Base-by-base conservation (phyloP, 2,113 vertebrate species). In the Salvelinus namaycush region DNA sequence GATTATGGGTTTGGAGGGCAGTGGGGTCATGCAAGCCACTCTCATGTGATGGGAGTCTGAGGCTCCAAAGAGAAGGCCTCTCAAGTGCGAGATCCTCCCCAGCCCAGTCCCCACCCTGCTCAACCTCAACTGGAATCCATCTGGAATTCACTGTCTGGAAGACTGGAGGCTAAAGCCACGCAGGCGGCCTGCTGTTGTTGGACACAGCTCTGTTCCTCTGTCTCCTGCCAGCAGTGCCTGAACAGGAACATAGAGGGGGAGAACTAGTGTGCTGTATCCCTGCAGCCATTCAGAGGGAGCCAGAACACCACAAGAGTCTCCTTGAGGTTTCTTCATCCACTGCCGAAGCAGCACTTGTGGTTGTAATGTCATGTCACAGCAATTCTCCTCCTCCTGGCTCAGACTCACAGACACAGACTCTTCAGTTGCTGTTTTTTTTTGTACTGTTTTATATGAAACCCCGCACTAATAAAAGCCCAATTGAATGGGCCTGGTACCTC, bases 341-440 rank as follows among this genome's bases (percentile, higher is more conserved):
- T 34, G 83, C 76, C 68, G 65, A 27, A 8, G 73, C 80, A 69
- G 69, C 66, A 76, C 76, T 76, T 83, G 81, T 83, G 83, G 79
- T 75, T 84, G 75, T 90, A 87, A 91, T 88, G 86, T 92, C 84
- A 90, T 86, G 75, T 31, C 31, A 3, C 49, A 89, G 76, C 64
- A 85, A 84, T 85, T 81, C 74, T 72, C 78, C 72, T 68, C 70
- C 68, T 54, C 14, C 31, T 18, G 60, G 66, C 66, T 75, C 29
- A 31, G 66, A 9, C 66, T 8, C 13, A 62, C n/a, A 22, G 59
- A 62, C 59, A 57, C 54, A 7, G 2, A 62, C n/a, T 62, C 59
- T 62, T n/a, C 9, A 54, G 13, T 62, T 22, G 59, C 59, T 31
- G 12, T 18, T 29, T 31, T 68, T 68, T 14, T 18, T 68, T 68